These are phyloP conservation scores for Xiphophorus hellerii DNA, from an alignment of 2,113 vertebrate species.

Conservation along the genomic window DNA sequence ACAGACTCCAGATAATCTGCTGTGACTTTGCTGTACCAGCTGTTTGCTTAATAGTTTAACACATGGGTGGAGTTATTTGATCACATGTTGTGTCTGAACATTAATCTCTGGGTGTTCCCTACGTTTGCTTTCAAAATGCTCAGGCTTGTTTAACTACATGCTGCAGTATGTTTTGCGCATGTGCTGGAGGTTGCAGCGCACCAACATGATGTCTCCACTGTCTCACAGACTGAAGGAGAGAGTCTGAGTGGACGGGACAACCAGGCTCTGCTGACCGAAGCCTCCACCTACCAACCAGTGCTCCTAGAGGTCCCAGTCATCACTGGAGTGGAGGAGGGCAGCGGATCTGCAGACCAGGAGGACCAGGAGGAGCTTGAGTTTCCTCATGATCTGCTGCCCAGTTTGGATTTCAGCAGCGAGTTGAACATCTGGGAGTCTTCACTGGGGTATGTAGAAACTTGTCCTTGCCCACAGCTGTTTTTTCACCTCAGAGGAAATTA, in stretches of 20 bases:
- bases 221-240: conserved; percentile 65
- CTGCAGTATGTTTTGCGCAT: not conserved
- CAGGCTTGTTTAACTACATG: conserved; percentile 30
- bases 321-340: conserved; percentile 64
- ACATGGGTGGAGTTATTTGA: conserved; percentile 51
- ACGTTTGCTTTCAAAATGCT: conserved; percentile 33
- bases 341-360: conserved; percentile 41
- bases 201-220: not conserved
- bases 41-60: conserved; percentile 14
- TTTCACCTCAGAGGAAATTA: conserved; percentile 10
- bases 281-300: conserved; percentile 47
- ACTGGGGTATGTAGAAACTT: conserved; percentile 68
- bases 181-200: conserved; percentile 6
- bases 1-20: not conserved
- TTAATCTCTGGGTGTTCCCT: conserved; percentile 22
- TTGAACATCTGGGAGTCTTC: conserved; percentile 80
- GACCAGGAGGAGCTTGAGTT: conserved; percentile 81
- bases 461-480: not conserved
- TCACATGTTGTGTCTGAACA: conserved; percentile 22
- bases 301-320: conserved; percentile 54
- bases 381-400: conserved; percentile 83
- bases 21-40: not conserved
- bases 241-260: conserved; percentile 50
- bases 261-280: conserved; percentile 45
- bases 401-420: conserved; percentile 81